Base-by-base conservation (phyloP, 2,113 vertebrate genomes). In the Eulemur macaco region DNA sequence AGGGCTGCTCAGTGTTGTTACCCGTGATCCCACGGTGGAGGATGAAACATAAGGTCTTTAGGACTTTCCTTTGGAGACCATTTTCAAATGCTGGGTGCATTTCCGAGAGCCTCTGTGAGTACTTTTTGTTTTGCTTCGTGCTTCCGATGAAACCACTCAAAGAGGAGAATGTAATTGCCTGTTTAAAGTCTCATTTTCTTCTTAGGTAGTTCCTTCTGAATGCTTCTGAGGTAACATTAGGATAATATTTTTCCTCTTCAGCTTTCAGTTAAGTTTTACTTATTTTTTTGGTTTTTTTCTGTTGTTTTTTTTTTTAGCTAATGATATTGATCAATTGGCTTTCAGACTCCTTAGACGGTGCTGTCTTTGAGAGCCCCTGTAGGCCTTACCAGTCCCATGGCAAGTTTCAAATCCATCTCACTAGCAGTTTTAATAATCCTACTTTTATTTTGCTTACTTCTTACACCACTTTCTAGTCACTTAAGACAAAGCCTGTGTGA, bases 191-290 rank as follows among this genome's bases (percentile, higher is more conserved):
- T 45, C 82, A 2, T 50, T 94, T 96, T 64, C 54, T 88, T 86
- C 66, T 60, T 27, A 42, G 42, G 29, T 47, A 20, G 37, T 27
- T 80, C n/a, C 42, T 89, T 91, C 71, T 78, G 50, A 81, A 47
- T 78, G 68, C n/a, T 82, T 71, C 80, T 54, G 58, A 81, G 29
- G 37, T 85, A 68, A 50, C 18, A 52, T 77, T 81, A 94, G 42
- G 85, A 14, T 45, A 37, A 25, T 37, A 20, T 66, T 88, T 50
- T 47, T 52, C 17, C 58, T 89, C 5, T 73, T 83, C 15, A 52
- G 9, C 58, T 87, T 95, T 84, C 50, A 74, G 52, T 37, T 56
- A 52, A 15, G 9, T 5, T 8, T 82, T 37, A 20, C 23, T 9
- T 4, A 7, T 1, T 56, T 80, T 31, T n/a, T 45, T 82, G 5